These are phyloP conservation scores for Dunckerocampus dactyliophorus DNA, from an alignment of 2,113 vertebrate genomes.

Conservation along the genomic window DNA sequence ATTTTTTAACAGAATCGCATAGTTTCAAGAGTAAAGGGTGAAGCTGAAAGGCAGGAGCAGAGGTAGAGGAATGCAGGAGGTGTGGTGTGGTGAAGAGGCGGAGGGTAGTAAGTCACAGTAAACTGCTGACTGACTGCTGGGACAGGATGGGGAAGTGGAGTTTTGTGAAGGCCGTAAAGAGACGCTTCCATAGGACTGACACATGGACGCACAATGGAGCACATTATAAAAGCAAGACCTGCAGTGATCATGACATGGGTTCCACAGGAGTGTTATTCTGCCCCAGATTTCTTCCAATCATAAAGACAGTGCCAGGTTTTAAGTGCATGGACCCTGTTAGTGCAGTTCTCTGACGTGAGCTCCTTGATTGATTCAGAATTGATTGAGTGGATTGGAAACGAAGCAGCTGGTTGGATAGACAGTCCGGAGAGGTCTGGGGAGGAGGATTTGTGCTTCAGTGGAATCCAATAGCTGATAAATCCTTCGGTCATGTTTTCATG, in stretches of 20 bases:
- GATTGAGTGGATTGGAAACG: background rate
- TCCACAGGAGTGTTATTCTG: slow-evolving; percentile 31
- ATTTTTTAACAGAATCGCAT: background rate
- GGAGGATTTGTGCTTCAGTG: slow-evolving; percentile 25
- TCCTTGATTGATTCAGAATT: background rate
- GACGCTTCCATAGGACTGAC: slow-evolving; percentile 61
- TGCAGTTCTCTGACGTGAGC: slow-evolving; percentile 15
- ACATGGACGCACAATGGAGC: slow-evolving; percentile 29
- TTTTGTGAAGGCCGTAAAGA: slow-evolving; percentile 49
- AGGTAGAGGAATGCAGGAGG: slow-evolving; percentile 37
- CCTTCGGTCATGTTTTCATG: slow-evolving; percentile 33
- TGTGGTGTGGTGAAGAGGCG: slow-evolving; percentile 31
- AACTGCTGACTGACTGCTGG: slow-evolving; percentile 65
- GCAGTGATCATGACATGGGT: slow-evolving; percentile 14
- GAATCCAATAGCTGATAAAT: slow-evolving; percentile 46
- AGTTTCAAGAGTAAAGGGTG: slow-evolving; percentile 1
- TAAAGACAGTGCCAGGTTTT: slow-evolving; percentile 24
- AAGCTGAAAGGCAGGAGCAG: slow-evolving; percentile 30
- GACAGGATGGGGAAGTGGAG: slow-evolving; percentile 70
- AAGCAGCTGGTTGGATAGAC: slow-evolving; percentile 10
- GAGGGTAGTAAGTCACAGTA: slow-evolving; percentile 41
- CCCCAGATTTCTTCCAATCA: slow-evolving; percentile 34
- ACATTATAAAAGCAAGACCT: slow-evolving; percentile 25
- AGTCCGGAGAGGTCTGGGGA: background rate
- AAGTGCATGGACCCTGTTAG: slow-evolving; percentile 3